Base-by-base conservation (phyloP, 1,140 invertebrate genomes). In the Pogonus chalceus region DNA sequence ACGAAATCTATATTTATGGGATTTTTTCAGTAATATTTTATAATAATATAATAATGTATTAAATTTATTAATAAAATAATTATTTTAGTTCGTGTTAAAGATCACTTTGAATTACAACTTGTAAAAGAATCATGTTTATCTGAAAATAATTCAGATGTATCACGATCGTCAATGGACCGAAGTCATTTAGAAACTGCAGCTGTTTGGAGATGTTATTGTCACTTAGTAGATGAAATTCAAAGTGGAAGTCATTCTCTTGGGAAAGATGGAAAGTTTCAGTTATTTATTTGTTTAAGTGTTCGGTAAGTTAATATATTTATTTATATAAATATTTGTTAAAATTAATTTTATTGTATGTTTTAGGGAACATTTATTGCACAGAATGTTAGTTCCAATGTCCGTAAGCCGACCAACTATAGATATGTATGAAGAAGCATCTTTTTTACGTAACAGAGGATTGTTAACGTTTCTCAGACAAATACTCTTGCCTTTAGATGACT, bases 181-280 rank as follows among this genome's bases (percentile, higher is more conserved):
- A 77, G 77, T 62, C 75, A 79, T 21, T 67, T 74, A 54, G 79
- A 82, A 65, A 79, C 82, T 55, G 76, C 83, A 23, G 79, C 82
- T 7, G 81, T 87, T 31, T 79, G 87, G 75, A 72, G 83, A 37
- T 82, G 84, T 61, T 90, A 87, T 69, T 86, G 84, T 62, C 84
- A 88, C 64, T 74, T 89, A 1, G 80, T 88, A 62, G 83, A 88
- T 66, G 85, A 93, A 73, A 92, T 97, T 46, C 86, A 87, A 67
- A 80, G 81, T 24, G 85, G 84, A 0, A 90, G 88, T 50, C 84
- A 87, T 54, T 83, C 87, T 12, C 75, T 98, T 10, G 96, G 96
- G 43, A 98, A 98, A 71, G 96, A 99, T 77, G 95, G 94, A 23
- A 96, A 96, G 74, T 98, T 98, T 69, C 95, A 98, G 68, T 78